A percentile compares a stretch with the other conserved stretches of the same genome.
Evolutionary conservation across 2,888 invertebrate species (phyloP).

Genomic region (Tanypteryx hageni): DNA sequence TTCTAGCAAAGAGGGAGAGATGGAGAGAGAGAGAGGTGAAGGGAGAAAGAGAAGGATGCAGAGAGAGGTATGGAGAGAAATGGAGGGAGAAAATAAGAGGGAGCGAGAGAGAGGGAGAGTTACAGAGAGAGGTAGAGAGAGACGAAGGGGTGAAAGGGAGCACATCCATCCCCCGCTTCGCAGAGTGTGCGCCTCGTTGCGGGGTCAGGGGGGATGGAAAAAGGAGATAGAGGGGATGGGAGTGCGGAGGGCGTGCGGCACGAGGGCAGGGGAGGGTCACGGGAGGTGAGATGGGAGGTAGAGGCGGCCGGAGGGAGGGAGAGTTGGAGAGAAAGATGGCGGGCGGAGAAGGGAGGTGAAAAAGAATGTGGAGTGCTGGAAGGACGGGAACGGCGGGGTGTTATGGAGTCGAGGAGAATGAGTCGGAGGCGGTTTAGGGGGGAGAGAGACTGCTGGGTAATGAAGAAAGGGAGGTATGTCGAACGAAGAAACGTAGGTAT

Average conservation of each 20-base stretch:
- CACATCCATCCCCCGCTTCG: no score
- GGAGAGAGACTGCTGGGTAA: no score
- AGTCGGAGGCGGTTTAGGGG: no score
- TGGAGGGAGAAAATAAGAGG: no score
- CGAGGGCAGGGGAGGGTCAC: no score
- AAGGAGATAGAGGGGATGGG: neutral
- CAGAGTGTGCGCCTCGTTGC: no score
- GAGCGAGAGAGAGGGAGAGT: neutral
- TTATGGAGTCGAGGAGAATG: no score
- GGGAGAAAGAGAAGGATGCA: neutral
- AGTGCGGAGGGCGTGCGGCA: no score
- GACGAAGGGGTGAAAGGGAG: neutral
- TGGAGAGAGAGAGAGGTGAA: neutral
- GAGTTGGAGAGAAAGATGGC: neutral
- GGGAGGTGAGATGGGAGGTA: neutral
- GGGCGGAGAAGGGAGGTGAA: neutral
- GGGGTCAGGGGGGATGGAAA: neutral
- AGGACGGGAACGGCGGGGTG: no score
- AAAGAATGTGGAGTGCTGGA: neutral
- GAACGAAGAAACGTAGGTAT: no score
- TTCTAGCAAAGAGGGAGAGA: neutral
- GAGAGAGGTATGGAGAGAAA: no score
- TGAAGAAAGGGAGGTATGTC: no score
- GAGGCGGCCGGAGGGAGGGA: neutral
- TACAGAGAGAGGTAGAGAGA: neutral